phyloP scores from a whole-genome alignment of 2,113 vertebrate genomes.

The Psophia crepitans region DNA sequence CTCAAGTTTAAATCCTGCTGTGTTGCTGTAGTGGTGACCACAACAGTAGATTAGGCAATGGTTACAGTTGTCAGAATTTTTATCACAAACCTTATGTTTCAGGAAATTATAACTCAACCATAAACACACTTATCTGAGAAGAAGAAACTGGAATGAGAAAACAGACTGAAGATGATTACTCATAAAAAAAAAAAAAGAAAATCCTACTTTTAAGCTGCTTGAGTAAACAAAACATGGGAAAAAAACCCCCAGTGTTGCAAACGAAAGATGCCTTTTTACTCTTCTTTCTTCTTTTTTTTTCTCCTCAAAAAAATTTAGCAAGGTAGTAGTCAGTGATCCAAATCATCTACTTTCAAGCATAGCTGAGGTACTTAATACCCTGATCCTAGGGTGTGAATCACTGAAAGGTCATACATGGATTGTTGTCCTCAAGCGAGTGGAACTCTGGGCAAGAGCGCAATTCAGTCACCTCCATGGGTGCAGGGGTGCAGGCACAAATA shows the following conservation, averaged over 20 bases:
- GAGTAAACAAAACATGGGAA: neutral
- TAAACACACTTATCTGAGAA: neutral
- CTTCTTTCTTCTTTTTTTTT: neutral
- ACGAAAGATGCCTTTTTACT: neutral
- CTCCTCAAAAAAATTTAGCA: neutral
- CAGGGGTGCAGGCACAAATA: neutral
- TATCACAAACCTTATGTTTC: conserved; percentile 10
- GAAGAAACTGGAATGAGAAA: neutral
- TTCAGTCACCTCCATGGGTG: neutral
- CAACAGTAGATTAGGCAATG: neutral
- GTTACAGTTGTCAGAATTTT: neutral
- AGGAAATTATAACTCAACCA: neutral
- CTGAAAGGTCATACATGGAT: neutral
- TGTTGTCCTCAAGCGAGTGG: neutral
- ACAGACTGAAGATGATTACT: neutral
- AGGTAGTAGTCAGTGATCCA: neutral
- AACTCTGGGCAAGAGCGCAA: neutral
- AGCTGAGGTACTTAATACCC: neutral
- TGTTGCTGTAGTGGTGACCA: neutral
- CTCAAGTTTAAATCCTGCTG: neutral
- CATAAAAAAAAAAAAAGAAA: neutral
- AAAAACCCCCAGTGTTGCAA: neutral
- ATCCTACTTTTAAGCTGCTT: neutral
- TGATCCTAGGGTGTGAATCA: neutral
- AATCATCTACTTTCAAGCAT: neutral